Evolutionary conservation across 2,113 vertebrate species (phyloP).

Genomic region (Lathamus discolor): DNA sequence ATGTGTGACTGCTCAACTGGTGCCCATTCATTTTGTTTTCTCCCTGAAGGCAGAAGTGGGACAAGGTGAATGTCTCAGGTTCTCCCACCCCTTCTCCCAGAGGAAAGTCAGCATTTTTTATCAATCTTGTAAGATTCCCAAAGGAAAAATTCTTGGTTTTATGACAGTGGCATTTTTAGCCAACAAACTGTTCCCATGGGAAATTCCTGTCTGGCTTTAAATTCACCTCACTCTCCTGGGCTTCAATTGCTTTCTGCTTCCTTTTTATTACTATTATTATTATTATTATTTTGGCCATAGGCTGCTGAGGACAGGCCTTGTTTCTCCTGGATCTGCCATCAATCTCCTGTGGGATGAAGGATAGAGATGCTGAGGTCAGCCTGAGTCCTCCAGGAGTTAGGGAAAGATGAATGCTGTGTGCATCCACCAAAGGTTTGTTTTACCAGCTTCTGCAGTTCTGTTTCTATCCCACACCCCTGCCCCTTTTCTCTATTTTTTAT

Average conservation of each 20-base stretch:
- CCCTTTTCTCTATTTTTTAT: not conserved
- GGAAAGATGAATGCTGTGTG: not conserved
- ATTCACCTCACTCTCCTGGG: slow-evolving; percentile 22
- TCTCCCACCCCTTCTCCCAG: slow-evolving; percentile 24
- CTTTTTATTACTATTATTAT: not conserved
- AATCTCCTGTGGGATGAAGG: not conserved
- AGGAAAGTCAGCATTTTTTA: slow-evolving; percentile 24
- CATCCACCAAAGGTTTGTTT: not conserved
- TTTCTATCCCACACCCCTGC: not conserved
- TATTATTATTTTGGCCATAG: not conserved
- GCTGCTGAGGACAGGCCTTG: not conserved
- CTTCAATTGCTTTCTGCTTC: not conserved
- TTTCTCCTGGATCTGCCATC: not conserved
- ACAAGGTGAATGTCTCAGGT: not conserved
- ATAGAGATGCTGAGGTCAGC: not conserved
- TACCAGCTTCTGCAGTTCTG: not conserved
- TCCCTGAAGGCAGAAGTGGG: slow-evolving; percentile 45
- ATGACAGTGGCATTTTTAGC: not conserved
- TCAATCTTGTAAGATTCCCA: slow-evolving; percentile 40
- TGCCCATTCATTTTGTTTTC: slow-evolving; percentile 42
- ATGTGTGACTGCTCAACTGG: not conserved
- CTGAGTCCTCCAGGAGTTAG: not conserved
- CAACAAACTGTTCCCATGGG: slow-evolving; percentile 19
- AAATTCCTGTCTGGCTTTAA: slow-evolving; percentile 32
- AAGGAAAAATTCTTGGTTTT: slow-evolving; percentile 29